phyloP scores from a whole-genome alignment of 2,797 vertebrate genomes.

The Babyrousa celebensis region DNA sequence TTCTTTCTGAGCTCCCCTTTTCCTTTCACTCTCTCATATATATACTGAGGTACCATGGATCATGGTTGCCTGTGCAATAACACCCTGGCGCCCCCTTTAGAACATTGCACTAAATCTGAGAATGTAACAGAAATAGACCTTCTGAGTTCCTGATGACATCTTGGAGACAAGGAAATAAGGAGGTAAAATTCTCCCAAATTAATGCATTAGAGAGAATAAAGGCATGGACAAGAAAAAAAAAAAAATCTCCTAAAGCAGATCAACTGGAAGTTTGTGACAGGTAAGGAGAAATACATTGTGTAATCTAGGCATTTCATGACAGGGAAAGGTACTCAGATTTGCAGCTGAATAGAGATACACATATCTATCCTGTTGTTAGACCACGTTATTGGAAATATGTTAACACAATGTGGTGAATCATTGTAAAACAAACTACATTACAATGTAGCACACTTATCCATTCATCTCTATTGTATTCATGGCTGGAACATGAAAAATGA shows the following conservation, averaged over 20 bases:
- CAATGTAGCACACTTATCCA: conserved; percentile 82
- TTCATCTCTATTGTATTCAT: conserved; percentile 80
- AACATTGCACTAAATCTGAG: neutral
- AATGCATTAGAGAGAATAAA: neutral
- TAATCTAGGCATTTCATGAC: neutral
- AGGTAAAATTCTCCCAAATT: neutral
- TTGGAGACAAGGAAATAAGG: neutral
- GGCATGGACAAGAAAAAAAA: neutral
- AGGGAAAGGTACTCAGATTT: neutral
- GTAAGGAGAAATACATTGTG: neutral
- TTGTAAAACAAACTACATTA: conserved; percentile 84
- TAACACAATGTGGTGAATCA: conserved; percentile 76
- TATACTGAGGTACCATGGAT: neutral
- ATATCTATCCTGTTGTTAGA: conserved; percentile 49
- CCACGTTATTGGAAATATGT: conserved; percentile 71
- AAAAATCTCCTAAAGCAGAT: neutral
- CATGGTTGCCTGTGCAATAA: neutral
- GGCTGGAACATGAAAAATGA: conserved; percentile 87
- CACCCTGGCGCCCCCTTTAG: neutral
- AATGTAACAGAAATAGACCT: neutral
- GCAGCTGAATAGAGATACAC: neutral
- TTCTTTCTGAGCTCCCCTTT: neutral
- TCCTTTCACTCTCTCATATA: neutral
- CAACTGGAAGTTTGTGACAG: neutral
- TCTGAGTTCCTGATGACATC: neutral